Evolutionary conservation across 2,888 invertebrate genomes (phyloP), one percentile per base, ranked within the genome.

Genomic region (Nesidiocoris tenuis): DNA sequence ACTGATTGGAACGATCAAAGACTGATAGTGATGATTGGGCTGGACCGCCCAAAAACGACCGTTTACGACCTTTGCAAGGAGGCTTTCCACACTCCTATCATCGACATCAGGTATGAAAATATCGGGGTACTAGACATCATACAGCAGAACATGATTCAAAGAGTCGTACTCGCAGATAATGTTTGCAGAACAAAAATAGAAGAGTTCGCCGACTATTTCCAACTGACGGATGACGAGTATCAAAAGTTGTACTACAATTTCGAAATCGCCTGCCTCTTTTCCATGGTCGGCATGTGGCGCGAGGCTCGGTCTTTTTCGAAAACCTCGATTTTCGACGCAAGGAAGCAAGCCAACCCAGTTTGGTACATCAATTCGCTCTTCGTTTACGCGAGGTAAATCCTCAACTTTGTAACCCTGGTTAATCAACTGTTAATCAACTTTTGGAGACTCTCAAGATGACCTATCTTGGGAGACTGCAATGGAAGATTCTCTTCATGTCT

Each of bases 291-390:
- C 1, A 75, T 55, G 63, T 68, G 61, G 67, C 57, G 61, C n/a
- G 64, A 75, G 61, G 64, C 67, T 17, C 24, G 75, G 2, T 75
- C 67, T 1, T 75, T 67, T 22, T 63, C 75, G 0, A 63, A 64
- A 21, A 63, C 61, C 5, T 63, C 75, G 12, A 67, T 68, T 25
- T 75, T 75, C 23, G 67, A 61, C 23, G 66, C 75, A 1, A 23
- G 75, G 21, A 75, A 75, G 39, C 64, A 75, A 54, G 21, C 25
- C 9, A 75, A 75, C 61, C 24, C 61, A 0, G 67, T 75, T n/a
- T 75, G 75, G 75, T 75, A 75, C 61, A 75, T 75, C 19, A 75
- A 75, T 54, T 39, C 67, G 1, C 25, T 67, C 17, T 75, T 75
- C 21, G 66, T 75, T 12, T 64, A 56, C 23, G 66, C 67, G n/a